Base-by-base conservation (phyloP, 2,797 vertebrate species). In the Melanotaenia parkinsoni region DNA sequence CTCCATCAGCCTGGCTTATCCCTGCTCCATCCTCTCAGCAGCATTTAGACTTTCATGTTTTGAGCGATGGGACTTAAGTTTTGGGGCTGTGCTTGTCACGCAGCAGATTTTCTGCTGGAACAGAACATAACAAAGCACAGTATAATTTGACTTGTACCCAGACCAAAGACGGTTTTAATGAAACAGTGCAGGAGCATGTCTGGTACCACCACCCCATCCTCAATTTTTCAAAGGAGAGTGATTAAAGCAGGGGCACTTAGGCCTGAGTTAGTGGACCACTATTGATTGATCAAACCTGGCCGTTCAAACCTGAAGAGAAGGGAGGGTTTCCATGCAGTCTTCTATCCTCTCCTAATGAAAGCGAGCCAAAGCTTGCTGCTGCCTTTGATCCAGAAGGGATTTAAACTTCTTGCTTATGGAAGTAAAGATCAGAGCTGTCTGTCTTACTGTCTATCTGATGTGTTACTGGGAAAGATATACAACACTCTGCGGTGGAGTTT, bases 381-480 rank as follows among this genome's bases (percentile, higher is more conserved):
- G 86, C 75, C 90, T 95, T 95, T 95, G 93, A 95, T 95, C 92
- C 91, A 81, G 76, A 72, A 73, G 70, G 92, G 91, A 94, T 94
- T 94, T 94, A 92, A 90, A 91, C 81, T 81, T 86, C 85, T 90
- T 91, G 83, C 87, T 90, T 86, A 86, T 87, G 81, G 89, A 90
- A 83, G 86, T 85, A 86, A 88, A 90, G 87, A 92, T 91, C 86
- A 77, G 78, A 63, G 63, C 70, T 77, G 72, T 62, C 74, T 89
- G 76, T 82, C 77, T 76, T 63, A 76, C 65, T 47, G 63, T 79
- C 66, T 76, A 65, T 82, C 70, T 74, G 76, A 76, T 67, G 68
- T 40, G 24, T 72, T 68, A 76, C 72, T 86, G 76, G 70, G 79
- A 74, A 82, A 74, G n/a, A 72, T 70, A 32, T 72, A 68, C 16